Percentiles rank a stretch among this genome's conserved stretches.
Conservation (phyloP, 2,888 invertebrate species). For the Pycnomerus fuliginosus region DNA sequence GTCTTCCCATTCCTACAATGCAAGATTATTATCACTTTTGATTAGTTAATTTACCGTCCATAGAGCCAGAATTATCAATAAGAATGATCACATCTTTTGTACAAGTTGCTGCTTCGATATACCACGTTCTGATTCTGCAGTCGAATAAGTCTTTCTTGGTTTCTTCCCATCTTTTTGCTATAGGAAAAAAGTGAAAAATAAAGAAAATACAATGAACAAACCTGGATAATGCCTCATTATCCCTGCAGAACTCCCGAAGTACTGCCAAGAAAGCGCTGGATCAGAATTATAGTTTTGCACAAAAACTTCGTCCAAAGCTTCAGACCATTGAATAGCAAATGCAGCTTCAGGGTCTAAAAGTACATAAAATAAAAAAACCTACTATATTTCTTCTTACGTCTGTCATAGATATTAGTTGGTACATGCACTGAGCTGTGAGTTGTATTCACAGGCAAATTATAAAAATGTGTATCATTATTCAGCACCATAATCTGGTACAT, state of each 20-base stretch:
- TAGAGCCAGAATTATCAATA: constrained; percentile 94
- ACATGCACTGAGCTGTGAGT: constrained; percentile 86
- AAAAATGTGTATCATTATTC: constrained; percentile 78
- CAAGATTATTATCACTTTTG: background rate
- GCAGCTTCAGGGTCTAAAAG: constrained; percentile 55
- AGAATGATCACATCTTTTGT: constrained; percentile 96
- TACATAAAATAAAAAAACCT: constrained; percentile 8
- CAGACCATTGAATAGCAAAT: constrained; percentile 88
- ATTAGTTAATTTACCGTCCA: constrained; percentile 87
- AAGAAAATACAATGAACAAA: constrained; percentile 21
- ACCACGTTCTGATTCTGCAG: constrained; percentile 91
- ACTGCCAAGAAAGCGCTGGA: constrained; percentile 94
- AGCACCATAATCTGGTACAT: constrained; percentile 62
- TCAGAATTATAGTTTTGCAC: constrained; percentile 82
- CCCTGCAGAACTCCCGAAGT: constrained; percentile 93
- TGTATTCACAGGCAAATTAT: constrained; percentile 78
- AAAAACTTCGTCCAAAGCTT: constrained; percentile 80
- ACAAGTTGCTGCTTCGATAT: constrained; percentile 95
- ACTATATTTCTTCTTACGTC: constrained; percentile 56
- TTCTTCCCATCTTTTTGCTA: constrained; percentile 43
- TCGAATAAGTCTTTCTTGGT: constrained; percentile 70
- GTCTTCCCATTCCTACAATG: constrained; percentile 54
- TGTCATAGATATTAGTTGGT: constrained; percentile 90
- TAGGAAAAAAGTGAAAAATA: background rate
- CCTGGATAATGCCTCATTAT: constrained; percentile 88